A percentile compares a stretch with the other conserved stretches of the same genome.
Conservation (phyloP, 2,113 vertebrate species). For the Macaca mulatta region DNA sequence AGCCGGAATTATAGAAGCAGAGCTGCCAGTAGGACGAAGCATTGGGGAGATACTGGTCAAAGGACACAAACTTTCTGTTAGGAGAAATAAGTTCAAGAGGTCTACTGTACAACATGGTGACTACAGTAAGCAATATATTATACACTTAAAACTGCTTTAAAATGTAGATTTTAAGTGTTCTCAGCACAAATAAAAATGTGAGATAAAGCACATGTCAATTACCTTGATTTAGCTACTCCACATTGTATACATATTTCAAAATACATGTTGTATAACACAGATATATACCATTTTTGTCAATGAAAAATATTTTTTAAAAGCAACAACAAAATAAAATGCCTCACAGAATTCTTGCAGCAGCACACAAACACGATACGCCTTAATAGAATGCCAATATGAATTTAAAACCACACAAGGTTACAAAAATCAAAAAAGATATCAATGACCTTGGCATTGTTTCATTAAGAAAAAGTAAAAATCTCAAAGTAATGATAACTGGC, state of each 20-base stretch:
- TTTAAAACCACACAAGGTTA: not conserved
- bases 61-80: not conserved
- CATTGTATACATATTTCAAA: not conserved
- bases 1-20: not conserved
- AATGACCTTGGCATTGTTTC: not conserved
- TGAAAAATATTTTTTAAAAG: not conserved
- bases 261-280: not conserved
- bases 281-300: not conserved
- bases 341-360: not conserved
- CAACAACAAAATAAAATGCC: not conserved
- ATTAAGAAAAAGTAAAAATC: constrained; percentile 16
- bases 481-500: not conserved
- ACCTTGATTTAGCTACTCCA: not conserved
- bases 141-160: not conserved
- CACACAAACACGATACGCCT: not conserved
- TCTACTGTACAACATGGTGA: not conserved
- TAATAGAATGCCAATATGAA: not conserved
- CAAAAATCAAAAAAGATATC: not conserved
- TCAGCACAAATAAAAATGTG: not conserved
- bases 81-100: not conserved
- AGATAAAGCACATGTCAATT: not conserved
- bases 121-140: not conserved
- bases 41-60: not conserved
- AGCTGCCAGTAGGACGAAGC: not conserved
- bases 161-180: not conserved